Percentiles rank a stretch among this genome's conserved stretches.
phyloP scores from a whole-genome alignment of 1,140 invertebrate genomes.

The Microplitis demolitor region DNA sequence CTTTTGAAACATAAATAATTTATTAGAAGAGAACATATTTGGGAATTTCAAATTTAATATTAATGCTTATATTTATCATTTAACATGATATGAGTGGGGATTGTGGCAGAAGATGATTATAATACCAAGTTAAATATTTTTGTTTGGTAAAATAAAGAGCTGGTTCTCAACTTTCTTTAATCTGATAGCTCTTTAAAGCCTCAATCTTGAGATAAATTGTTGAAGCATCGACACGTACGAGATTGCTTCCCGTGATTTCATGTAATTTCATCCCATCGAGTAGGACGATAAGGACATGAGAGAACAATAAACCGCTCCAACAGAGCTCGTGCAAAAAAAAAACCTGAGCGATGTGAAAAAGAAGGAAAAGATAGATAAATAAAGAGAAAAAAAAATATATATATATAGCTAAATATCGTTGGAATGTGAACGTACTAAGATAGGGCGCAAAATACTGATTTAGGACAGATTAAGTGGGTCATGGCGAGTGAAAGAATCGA shows the following conservation, averaged over 20 bases:
- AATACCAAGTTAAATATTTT: too few species aligned
- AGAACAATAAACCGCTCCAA: background rate
- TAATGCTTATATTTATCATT: too few species aligned
- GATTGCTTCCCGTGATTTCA: slow-evolving; percentile 7
- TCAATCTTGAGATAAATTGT: slow-evolving; percentile 10
- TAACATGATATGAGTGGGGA: too few species aligned
- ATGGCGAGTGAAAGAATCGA: background rate
- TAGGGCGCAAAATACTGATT: slow-evolving; percentile 34
- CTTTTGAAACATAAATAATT: too few species aligned
- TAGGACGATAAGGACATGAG: background rate
- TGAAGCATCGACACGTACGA: slow-evolving; percentile 10
- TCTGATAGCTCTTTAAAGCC: background rate
- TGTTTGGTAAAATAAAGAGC: background rate
- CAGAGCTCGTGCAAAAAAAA: background rate
- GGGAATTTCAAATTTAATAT: too few species aligned
- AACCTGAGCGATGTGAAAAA: background rate
- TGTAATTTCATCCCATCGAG: slow-evolving; percentile 8
- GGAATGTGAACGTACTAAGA: slow-evolving; percentile 29
- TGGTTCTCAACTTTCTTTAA: background rate
- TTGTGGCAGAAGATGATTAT: too few species aligned
- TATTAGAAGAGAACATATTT: too few species aligned
- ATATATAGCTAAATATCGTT: slow-evolving; percentile 6
- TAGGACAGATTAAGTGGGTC: slow-evolving; percentile 42
- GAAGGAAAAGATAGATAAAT: background rate
- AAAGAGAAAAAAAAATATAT: background rate